Base-by-base conservation (phyloP, 2,797 vertebrate genomes). In the Fringilla coelebs region DNA sequence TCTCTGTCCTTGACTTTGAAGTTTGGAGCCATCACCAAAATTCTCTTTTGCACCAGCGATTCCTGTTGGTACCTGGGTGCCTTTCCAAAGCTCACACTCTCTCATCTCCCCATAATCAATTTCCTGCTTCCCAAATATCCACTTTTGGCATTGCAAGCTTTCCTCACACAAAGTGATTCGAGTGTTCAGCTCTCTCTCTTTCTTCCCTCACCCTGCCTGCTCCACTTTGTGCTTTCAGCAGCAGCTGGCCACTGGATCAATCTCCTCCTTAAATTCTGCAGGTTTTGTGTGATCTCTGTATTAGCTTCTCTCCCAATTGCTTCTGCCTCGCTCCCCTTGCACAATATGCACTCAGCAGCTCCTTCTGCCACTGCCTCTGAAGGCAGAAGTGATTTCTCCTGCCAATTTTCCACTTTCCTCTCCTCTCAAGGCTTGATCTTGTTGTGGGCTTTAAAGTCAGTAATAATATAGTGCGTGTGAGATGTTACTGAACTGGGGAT, bases 361-460 rank as follows among this genome's bases (percentile, higher is more conserved):
- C 95, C 94, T 96, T 73, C 92, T 97, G 80, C 94, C 67, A 18
- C 75, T 80, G 88, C 63, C 51, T 94, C 93, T 73, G 91, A 90
- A 96, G 92, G 96, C 85, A 95, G 63, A 78, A 96, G 94, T 94
- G 88, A 96, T 97, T 97, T 87, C 94, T 95, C 67, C 90, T 93
- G 95, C 94, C 96, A 95, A 90, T 93, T 95, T 96, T 93, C 96
- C 70, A 73, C 91, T 96, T 92, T 28, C 81, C 86, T 49, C 85
- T 62, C 74, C 94, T 93, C 93, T 91, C 85, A 31, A 89, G 93
- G 58, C 73, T 93, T 85, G 88, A 88, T 96, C 93, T 96, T 51
- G 79, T 94, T 73, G 88, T 87, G 67, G 17, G 77, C 80, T 93
- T 90, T 94, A 88, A 94, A 95, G 91, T 87, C 83, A 82, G 93